A percentile compares a stretch with the other conserved stretches of the same genome.
These are phyloP conservation scores for Antechinus flavipes DNA, from an alignment of 2,113 vertebrate species.

Conservation along the genomic window DNA sequence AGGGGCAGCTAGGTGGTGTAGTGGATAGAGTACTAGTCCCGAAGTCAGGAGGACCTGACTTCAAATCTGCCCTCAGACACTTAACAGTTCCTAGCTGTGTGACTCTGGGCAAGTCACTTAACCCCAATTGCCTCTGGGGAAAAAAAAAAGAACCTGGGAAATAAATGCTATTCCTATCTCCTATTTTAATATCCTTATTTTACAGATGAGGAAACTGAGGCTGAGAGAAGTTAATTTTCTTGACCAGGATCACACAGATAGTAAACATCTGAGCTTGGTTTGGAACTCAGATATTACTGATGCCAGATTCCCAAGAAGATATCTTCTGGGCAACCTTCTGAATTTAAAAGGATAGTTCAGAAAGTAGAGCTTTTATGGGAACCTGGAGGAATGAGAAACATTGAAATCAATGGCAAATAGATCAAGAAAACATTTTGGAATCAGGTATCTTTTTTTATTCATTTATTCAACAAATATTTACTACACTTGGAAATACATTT, in stretches of 20 bases:
- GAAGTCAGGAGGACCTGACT: no score
- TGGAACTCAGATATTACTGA: background rate
- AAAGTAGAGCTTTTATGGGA: background rate
- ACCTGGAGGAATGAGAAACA: background rate
- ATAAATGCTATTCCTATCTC: no score
- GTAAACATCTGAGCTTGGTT: background rate
- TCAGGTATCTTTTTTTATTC: background rate
- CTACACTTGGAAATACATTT: background rate
- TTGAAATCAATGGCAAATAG: background rate
- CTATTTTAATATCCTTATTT: no score
- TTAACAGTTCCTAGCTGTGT: background rate
- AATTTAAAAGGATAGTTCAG: background rate
- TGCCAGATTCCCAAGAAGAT: background rate
- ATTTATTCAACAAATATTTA: background rate
- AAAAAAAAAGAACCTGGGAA: no score
- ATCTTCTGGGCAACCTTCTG: background rate
- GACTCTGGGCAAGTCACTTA: no score
- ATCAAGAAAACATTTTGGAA: background rate
- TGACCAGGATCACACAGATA: background rate
- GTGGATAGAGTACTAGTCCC: no score
- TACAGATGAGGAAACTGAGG: background rate
- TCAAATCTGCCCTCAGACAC: no score
- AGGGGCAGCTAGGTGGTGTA: background rate
- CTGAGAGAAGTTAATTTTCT: background rate
- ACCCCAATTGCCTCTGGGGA: no score